Evolutionary conservation across 2,113 vertebrate species (phyloP).

Genomic region (Loxodonta africana): DNA sequence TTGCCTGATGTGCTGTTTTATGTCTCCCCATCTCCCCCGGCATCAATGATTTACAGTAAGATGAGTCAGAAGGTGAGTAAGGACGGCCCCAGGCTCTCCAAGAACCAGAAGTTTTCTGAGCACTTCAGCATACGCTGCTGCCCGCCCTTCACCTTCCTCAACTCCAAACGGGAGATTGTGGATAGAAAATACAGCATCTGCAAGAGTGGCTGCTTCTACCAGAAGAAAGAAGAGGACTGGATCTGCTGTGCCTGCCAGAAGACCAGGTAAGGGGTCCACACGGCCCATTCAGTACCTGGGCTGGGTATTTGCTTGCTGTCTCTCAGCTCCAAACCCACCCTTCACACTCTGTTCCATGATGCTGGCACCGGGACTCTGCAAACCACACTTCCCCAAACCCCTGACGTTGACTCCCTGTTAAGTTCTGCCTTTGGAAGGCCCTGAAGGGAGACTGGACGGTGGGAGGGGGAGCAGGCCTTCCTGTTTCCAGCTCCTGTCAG

Average conservation of each 20-base stretch:
- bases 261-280: slow-evolving; percentile 72
- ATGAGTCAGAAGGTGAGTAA: slow-evolving; percentile 80
- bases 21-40: neutral
- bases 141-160: slow-evolving; percentile 84
- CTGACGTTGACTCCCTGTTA: neutral
- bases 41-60: slow-evolving; percentile 36
- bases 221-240: slow-evolving; percentile 82
- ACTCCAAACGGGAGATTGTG: slow-evolving; percentile 82
- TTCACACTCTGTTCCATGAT: neutral
- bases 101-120: slow-evolving; percentile 81
- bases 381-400: neutral
- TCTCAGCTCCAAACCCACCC: neutral
- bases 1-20: neutral
- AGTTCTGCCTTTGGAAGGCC: neutral
- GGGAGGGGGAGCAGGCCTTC: slow-evolving; percentile 64
- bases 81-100: slow-evolving; percentile 83
- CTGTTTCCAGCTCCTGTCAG: slow-evolving; percentile 47
- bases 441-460: neutral
- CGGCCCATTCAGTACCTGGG: neutral
- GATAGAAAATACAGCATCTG: slow-evolving; percentile 83
- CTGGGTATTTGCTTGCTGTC: neutral
- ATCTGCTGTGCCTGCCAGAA: slow-evolving; percentile 83
- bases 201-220: slow-evolving; percentile 82
- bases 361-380: neutral
- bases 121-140: slow-evolving; percentile 83